Evolutionary conservation across 2,888 invertebrate species (phyloP).

Genomic region (Leptinotarsa tumamoca): DNA sequence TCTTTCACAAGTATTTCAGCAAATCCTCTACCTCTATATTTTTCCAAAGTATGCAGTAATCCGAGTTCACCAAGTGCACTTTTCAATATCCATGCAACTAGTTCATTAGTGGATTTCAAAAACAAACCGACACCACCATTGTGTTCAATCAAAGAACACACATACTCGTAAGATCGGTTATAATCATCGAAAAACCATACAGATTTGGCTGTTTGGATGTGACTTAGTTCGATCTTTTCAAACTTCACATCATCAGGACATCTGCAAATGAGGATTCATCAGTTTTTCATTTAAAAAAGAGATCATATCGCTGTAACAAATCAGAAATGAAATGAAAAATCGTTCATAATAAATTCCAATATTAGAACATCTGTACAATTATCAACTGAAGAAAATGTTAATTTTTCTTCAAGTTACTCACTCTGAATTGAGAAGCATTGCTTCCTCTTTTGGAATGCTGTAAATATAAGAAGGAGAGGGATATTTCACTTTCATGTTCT

Average conservation of each 20-base stretch:
- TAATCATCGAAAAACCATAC: background rate
- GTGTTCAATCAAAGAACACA: slow-evolving; percentile 52
- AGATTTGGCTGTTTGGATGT: background rate
- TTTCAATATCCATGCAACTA: slow-evolving; percentile 62
- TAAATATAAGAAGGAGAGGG: background rate
- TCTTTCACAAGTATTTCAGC: slow-evolving; percentile 60
- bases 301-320: too few relatives aligned
- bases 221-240: background rate
- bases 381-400: too few relatives aligned
- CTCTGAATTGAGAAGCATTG: background rate
- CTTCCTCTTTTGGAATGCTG: background rate
- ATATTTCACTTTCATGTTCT: background rate
- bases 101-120: slow-evolving; percentile 56
- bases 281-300: too few relatives aligned
- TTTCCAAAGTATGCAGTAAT: slow-evolving; percentile 60
- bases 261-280: background rate
- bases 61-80: slow-evolving; percentile 60
- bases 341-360: too few relatives aligned
- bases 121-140: slow-evolving; percentile 63
- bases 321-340: too few relatives aligned
- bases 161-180: background rate
- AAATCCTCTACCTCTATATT: slow-evolving; percentile 59
- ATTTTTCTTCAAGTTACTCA: background rate
- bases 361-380: too few relatives aligned
- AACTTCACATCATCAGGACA: background rate